These are phyloP conservation scores for Siniperca knerii DNA, from an alignment of 2,113 vertebrate genomes.

Conservation along the genomic window DNA sequence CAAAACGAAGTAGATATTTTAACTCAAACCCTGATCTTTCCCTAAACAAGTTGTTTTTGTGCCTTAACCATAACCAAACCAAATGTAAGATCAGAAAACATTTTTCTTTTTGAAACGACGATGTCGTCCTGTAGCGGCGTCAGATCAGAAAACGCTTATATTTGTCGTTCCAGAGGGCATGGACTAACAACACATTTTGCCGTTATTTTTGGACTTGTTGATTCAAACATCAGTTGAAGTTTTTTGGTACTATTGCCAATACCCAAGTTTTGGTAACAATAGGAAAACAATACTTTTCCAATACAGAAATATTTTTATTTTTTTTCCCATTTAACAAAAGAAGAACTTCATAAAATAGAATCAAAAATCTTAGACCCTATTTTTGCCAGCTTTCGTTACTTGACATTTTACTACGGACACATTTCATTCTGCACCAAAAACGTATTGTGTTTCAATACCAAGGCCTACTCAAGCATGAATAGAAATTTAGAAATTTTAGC, in stretches of 20 bases:
- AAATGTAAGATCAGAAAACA: background rate
- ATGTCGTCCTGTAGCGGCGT: background rate
- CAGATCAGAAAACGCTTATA: background rate
- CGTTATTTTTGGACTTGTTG: background rate
- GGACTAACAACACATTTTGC: background rate
- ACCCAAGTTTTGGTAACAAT: background rate
- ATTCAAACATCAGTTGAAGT: background rate
- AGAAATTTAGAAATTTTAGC: background rate
- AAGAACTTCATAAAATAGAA: background rate
- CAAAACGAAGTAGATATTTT: background rate
- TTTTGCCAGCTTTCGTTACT: background rate
- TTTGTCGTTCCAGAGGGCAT: background rate
- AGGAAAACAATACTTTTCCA: background rate
- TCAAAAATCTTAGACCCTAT: background rate
- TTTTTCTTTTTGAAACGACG: background rate
- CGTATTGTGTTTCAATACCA: background rate
- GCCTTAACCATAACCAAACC: background rate
- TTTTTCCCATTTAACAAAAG: background rate
- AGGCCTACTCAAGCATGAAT: background rate
- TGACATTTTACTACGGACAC: background rate
- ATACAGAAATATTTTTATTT: background rate
- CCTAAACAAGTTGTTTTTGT: background rate
- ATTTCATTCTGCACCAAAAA: background rate
- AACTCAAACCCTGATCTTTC: background rate
- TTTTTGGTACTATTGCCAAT: background rate